Evolutionary conservation across 2,113 vertebrate genomes (phyloP), one percentile per base, ranked within the genome.

Genomic region (Clarias macrocephalus): DNA sequence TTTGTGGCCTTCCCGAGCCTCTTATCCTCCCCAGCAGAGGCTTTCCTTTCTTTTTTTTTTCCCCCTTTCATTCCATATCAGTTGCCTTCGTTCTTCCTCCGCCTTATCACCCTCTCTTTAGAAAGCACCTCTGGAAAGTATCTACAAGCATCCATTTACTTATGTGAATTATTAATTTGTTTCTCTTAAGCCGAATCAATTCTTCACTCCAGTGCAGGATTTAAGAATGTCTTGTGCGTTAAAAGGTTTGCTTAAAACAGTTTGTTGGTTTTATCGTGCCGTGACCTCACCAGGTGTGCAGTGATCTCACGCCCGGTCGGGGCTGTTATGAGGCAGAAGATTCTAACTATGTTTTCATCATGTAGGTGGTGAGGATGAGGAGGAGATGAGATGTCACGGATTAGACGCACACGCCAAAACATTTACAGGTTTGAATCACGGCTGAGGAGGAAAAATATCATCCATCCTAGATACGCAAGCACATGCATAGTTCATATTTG

Each of bases 21-120:
- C 96, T 98, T 97, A 97, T 95, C 96, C 96, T 91, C 93, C 90
- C 93, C 93, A 92, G 91, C 94, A 96, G 96, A 95, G 93, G 92
- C 93, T 93, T 94, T 94, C 93, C 94, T 94, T 95, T 92, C 93
- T 95, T 95, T 94, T 96, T 95, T 97, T 94, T 89, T 94, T 8
- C 7, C 52, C 56, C 25, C 60, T 68, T 48, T 59, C 25, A n/a
- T 59, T 37, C 15, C 65, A 65, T 80, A 75, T 84, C 94, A 92
- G 92, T 94, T 92, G 94, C 15, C 37, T 33, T 87, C 21, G 11
- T 37, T 37, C 56, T 60, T 60, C 79, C 56, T 60, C 18, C 18
- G 23, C 85, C 76, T 66, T 63, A 42, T 65, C 65, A 48, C 0
- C 54, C 33, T 28, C 15, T 65, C 52, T 84, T 76, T 66, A 59